Conservation (phyloP, 2,888 invertebrate species). For the Penaeus monodon region DNA sequence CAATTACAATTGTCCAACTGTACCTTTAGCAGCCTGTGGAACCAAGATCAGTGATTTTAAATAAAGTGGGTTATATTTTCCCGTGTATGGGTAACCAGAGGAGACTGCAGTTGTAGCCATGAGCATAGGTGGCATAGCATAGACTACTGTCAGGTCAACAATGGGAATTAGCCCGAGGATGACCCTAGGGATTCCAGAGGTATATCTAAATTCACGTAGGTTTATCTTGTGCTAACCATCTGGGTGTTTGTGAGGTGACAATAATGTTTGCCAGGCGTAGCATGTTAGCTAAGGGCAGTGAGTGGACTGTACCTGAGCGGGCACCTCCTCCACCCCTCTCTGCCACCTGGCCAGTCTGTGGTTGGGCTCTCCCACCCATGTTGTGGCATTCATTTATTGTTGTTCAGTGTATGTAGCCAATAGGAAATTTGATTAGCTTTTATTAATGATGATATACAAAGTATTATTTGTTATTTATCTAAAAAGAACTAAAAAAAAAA, state of each 20-base stretch:
- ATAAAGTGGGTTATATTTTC: slow-evolving; percentile 28
- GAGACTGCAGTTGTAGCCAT: slow-evolving; percentile 61
- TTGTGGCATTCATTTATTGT: slow-evolving; percentile 62
- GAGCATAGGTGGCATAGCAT: slow-evolving; percentile 50
- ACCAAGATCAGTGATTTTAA: slow-evolving; percentile 14
- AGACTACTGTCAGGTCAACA: slow-evolving; percentile 37
- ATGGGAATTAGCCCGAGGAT: slow-evolving; percentile 7
- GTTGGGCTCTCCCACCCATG: slow-evolving; percentile 54
- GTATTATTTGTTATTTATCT: slow-evolving; percentile 65
- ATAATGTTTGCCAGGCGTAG: slow-evolving; percentile 28
- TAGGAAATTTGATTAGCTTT: slow-evolving; percentile 64
- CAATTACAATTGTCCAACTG: slow-evolving; percentile 57
- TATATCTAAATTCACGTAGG: slow-evolving; percentile 35
- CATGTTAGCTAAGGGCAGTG: slow-evolving; percentile 55
- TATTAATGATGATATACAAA: slow-evolving; percentile 64
- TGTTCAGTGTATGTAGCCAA: slow-evolving; percentile 63
- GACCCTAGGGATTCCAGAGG: slow-evolving; percentile 21
- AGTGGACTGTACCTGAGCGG: slow-evolving; percentile 60
- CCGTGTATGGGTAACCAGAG: slow-evolving; percentile 49
- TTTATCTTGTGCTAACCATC: slow-evolving; percentile 30
- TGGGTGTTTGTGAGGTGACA: too few relatives aligned
- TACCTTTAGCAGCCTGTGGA: slow-evolving; percentile 54
- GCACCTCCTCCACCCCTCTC: slow-evolving; percentile 56
- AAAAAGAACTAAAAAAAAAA: slow-evolving; percentile 59
- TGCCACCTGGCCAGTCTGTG: slow-evolving; percentile 57